Conservation (phyloP, 2,797 vertebrate species). For the Capromys pilorides region DNA sequence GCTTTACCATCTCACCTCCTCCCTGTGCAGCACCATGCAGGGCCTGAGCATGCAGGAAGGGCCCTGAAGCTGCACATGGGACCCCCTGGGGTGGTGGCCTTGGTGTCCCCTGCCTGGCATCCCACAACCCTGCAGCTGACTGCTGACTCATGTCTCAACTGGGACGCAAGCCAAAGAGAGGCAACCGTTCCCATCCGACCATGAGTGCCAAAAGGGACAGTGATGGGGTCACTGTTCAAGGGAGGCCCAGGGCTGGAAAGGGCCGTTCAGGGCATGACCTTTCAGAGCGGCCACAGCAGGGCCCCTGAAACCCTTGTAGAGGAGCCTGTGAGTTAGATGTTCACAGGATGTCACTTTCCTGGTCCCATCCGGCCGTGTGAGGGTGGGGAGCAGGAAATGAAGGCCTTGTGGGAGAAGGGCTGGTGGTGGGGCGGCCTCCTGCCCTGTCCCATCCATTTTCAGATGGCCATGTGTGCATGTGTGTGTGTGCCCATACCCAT, state of each 20-base stretch:
- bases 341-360: constrained; percentile 41
- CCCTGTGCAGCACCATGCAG: background rate
- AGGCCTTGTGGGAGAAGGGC: background rate
- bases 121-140: background rate
- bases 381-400: constrained; percentile 37
- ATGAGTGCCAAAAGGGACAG: background rate
- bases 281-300: background rate
- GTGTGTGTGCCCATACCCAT: background rate
- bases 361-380: background rate
- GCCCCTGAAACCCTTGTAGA: background rate
- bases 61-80: background rate
- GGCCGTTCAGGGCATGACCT: background rate
- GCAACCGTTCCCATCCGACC: background rate
- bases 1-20: accelerated
- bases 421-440: accelerated
- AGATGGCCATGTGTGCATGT: background rate
- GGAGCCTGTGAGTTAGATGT: background rate
- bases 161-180: background rate
- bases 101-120: background rate
- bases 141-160: background rate
- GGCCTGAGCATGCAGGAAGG: background rate
- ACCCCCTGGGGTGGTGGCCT: background rate
- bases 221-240: background rate
- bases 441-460: background rate
- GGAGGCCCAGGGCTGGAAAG: background rate